Conservation (phyloP, 2,797 vertebrate genomes). For the Ptychobarbus kaznakovi region DNA sequence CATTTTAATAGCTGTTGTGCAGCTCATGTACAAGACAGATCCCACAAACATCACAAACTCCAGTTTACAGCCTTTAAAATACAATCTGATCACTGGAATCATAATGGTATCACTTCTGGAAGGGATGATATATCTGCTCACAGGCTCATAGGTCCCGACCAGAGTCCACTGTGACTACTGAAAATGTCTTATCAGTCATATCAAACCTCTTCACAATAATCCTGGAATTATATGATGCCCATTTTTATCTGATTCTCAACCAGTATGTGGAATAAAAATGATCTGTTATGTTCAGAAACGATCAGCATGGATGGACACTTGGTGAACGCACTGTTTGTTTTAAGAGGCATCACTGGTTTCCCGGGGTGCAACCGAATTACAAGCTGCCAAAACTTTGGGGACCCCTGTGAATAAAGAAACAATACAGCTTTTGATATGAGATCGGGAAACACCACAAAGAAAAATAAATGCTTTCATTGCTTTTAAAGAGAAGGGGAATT, state of each 20-base stretch:
- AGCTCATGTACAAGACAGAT: background rate
- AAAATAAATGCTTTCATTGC: slow-evolving; percentile 83
- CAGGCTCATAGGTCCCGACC: background rate
- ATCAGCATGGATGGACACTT: slow-evolving; percentile 54
- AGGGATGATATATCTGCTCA: background rate
- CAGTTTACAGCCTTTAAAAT: slow-evolving; percentile 3
- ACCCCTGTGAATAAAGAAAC: slow-evolving; percentile 80
- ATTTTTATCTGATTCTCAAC: slow-evolving; percentile 32
- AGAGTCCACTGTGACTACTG: background rate
- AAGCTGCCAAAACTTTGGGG: slow-evolving; percentile 79
- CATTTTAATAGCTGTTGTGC: background rate
- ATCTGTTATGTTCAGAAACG: slow-evolving; percentile 21
- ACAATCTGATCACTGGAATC: background rate
- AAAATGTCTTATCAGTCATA: background rate
- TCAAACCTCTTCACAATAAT: slow-evolving; percentile 1
- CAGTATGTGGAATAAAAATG: background rate
- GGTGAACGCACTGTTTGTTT: slow-evolving; percentile 59
- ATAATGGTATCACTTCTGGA: background rate
- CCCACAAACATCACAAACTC: background rate
- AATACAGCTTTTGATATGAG: slow-evolving; percentile 81
- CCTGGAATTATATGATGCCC: background rate
- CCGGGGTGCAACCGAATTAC: slow-evolving; percentile 63
- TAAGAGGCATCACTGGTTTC: slow-evolving; percentile 57
- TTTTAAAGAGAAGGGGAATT: slow-evolving; percentile 76
- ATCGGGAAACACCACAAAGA: slow-evolving; percentile 82